Conservation (phyloP, 2,113 vertebrate genomes). For the Hyla sarda region DNA sequence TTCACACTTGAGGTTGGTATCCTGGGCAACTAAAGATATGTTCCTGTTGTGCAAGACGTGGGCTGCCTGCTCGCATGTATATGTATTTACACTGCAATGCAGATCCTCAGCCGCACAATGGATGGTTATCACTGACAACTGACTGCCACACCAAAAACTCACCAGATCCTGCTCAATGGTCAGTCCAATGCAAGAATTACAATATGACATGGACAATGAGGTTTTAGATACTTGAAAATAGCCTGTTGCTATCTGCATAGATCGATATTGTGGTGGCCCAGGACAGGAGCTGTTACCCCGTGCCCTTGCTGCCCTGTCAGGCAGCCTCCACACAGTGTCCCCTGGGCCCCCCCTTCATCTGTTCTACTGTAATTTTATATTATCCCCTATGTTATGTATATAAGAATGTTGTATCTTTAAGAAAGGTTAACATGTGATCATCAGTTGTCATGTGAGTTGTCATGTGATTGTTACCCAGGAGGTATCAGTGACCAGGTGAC, state of each 20-base stretch:
- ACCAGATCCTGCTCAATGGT: not conserved
- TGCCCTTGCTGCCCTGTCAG: no score
- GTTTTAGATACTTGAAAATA: not conserved
- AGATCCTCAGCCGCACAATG: not conserved
- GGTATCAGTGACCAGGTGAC: no score
- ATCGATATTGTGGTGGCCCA: not conserved
- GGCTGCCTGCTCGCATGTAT: not conserved
- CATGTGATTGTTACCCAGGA: no score
- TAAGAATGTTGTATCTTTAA: no score
- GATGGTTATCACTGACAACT: slow-evolving; percentile 13
- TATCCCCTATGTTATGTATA: no score
- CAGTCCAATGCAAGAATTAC: not conserved
- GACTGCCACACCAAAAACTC: not conserved
- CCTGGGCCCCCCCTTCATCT: no score
- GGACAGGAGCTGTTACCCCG: no score
- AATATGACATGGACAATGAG: not conserved
- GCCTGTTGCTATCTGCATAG: not conserved
- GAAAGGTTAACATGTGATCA: no score
- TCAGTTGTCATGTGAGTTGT: no score
- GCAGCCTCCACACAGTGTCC: no score
- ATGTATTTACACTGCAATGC: not conserved
- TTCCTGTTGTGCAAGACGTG: not conserved
- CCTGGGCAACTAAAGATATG: not conserved
- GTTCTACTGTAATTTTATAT: no score
- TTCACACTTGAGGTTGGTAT: not conserved